Percentiles rank a stretch among this genome's conserved stretches.
These are phyloP conservation scores for Suricata suricatta DNA, from an alignment of 2,113 vertebrate genomes.

Conservation along the genomic window DNA sequence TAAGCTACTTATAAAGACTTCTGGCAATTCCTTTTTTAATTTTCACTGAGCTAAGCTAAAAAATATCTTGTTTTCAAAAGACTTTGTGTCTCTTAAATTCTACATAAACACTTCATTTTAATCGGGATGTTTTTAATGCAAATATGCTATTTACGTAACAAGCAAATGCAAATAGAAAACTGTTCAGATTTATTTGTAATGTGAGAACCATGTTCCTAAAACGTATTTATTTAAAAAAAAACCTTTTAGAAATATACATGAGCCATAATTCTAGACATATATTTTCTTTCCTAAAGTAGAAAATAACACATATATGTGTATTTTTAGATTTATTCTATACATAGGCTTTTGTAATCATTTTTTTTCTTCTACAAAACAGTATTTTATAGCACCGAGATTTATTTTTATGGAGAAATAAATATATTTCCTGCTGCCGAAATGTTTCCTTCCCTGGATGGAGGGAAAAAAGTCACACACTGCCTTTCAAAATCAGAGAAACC, in stretches of 20 bases:
- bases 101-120: background rate
- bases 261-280: background rate
- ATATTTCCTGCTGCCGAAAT: background rate
- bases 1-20: slow-evolving; percentile 66
- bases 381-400: slow-evolving; percentile 9
- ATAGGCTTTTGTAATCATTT: background rate
- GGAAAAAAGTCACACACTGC: background rate
- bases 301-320: background rate
- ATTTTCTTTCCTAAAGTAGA: slow-evolving; percentile 6
- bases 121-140: background rate
- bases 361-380: background rate
- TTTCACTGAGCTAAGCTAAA: slow-evolving; percentile 14
- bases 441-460: background rate
- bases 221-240: background rate
- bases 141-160: background rate
- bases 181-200: background rate
- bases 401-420: background rate
- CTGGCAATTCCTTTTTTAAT: background rate
- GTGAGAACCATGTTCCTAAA: background rate
- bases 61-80: slow-evolving; percentile 5
- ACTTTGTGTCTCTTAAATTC: background rate
- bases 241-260: background rate
- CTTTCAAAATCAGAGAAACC: background rate
- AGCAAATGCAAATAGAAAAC: background rate
- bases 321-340: background rate